Conservation (phyloP, 2,797 vertebrate genomes). For the Peromyscus eremicus region DNA sequence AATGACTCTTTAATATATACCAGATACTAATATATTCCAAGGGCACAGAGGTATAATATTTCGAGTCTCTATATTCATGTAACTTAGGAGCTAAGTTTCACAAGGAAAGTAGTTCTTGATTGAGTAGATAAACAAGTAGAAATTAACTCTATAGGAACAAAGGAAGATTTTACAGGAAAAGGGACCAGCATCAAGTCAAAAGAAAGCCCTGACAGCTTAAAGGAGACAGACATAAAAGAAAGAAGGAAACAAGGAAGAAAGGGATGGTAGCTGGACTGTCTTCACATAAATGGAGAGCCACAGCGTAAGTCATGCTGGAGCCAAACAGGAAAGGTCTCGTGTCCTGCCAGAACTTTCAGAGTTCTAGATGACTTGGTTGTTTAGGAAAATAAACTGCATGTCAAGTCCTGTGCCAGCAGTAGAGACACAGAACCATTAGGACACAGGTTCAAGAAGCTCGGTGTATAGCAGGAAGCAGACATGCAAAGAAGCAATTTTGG, state of each 20-base stretch:
- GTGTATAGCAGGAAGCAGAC: background rate
- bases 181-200: constrained; percentile 8
- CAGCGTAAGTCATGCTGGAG: background rate
- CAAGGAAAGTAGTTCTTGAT: constrained; percentile 5
- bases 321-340: background rate
- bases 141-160: constrained; percentile 40
- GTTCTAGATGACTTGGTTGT: constrained; percentile 42
- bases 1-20: constrained; percentile 34
- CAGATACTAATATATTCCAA: background rate
- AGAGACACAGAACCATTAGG: background rate
- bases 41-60: constrained; percentile 6
- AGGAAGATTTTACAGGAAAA: constrained; percentile 56
- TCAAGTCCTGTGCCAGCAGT: background rate
- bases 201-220: background rate
- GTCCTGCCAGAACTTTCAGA: background rate
- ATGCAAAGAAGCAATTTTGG: background rate
- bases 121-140: constrained; percentile 18
- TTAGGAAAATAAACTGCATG: constrained; percentile 35
- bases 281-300: background rate
- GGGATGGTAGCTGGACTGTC: background rate
- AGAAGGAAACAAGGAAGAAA: background rate
- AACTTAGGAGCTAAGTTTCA: constrained; percentile 54
- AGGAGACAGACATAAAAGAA: background rate
- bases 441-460: background rate
- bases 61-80: background rate